Percentiles rank a stretch among this genome's conserved stretches.
Conservation (phyloP, 2,113 vertebrate species). For the Alectura lathami region DNA sequence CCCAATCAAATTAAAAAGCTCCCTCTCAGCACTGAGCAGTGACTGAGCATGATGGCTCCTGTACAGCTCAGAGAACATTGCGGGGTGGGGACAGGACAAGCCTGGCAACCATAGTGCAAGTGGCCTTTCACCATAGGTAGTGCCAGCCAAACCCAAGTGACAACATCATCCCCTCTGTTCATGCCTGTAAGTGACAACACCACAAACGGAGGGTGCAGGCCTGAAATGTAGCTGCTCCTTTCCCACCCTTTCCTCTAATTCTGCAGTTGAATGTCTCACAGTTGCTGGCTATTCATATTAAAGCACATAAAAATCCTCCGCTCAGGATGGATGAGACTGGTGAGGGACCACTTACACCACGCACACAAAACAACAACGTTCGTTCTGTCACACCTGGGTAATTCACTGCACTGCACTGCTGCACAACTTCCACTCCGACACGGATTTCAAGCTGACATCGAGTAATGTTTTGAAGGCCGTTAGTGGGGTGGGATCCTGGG, state of each 20-base stretch:
- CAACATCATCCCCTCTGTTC: not conserved
- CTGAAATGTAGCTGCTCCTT: not conserved
- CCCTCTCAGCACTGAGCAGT: not conserved
- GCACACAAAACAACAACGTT: not conserved
- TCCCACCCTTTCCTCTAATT: fast-evolving
- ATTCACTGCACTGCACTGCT: not conserved
- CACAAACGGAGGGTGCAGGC: not conserved
- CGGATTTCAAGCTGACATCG: not conserved
- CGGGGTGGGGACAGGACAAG: not conserved
- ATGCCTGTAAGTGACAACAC: not conserved
- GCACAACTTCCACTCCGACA: not conserved
- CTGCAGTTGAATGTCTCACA: too few relatives aligned
- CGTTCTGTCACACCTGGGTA: not conserved
- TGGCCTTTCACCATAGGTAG: not conserved
- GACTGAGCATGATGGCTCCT: not conserved
- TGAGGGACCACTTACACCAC: fast-evolving
- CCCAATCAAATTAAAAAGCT: not conserved
- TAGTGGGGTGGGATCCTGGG: not conserved
- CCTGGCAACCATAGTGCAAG: not conserved
- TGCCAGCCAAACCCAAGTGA: not conserved
- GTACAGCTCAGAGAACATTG: fast-evolving
- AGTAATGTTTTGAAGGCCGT: not conserved
- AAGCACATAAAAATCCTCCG: not conserved
- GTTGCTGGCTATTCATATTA: not conserved
- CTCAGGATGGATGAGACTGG: not conserved